Base-by-base conservation (phyloP, 2,113 vertebrate genomes). In the Megalops atlanticus region DNA sequence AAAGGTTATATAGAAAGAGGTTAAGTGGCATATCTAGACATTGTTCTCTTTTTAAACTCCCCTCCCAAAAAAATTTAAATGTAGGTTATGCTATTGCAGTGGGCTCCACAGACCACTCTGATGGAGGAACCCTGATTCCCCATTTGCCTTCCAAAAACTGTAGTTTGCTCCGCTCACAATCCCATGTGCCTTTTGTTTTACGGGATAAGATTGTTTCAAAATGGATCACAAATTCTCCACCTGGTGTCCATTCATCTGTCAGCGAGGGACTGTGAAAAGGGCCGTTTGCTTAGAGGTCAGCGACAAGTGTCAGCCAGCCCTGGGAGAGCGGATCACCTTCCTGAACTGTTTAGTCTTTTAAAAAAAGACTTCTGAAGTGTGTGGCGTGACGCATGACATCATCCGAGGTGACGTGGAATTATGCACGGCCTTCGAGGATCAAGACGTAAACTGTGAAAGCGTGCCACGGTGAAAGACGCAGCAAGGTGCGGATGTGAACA, bases 331-430 rank as follows among this genome's bases (percentile, higher is more conserved):
- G n/a, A 64, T 64, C 58, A 27, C 31, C 58, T n/a, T 64, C 11
- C 58, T n/a, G 58, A 64, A 64, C 58, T 64, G 58, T 64, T 64
- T 64, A 64, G 58, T 64, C 58, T 64, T 64, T 64, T 24, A 64
- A 64, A n/a, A n/a, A n/a, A n/a, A 64, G 58, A 64, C n/a, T 8
- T 64, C 31, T 64, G 58, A 64, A 64, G 58, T 64, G 8, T 5
- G 24, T 24, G 24, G 31, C 11, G 58, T 24, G 58, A 31, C 12
- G 58, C 24, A 64, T 64, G 58, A 64, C 58, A 64, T 64, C 58
- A 64, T 64, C 10, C 49, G 7, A 21, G 58, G 24, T 8, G 8
- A 64, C 11, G 58, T 64, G 58, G 58, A 64, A 31, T 64, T 64
- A 10, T 24, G 31, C 21, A 64, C 58, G 11, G n/a, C 24, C 58